Evolutionary conservation across 2,113 vertebrate species (phyloP), one percentile per base, ranked within the genome.

Genomic region (Thalassarche chlororhynchos): DNA sequence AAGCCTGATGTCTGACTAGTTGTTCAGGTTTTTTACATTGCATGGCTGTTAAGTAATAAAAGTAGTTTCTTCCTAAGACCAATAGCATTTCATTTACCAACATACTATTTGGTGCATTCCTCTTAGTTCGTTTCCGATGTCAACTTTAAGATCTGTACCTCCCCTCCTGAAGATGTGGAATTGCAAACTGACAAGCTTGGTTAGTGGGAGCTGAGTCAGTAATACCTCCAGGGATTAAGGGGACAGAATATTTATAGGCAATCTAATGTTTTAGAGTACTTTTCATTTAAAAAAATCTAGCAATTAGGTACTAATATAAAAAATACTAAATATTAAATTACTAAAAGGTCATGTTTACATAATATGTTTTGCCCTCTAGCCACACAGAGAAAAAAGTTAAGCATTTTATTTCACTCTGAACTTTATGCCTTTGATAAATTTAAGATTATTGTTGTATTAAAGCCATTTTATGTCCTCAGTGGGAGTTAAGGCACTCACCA

Each of bases 361-460:
- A 77, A 52, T 58, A 75, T 82, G 23, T 82, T 97, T 95, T 92
- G 40, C 46, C 72, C 57, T 72, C 25, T 68, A 86, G 69, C 32
- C 62, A 75, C 32, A n/a, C 10, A 62, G 68, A 77, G 34, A 79
- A 90, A 52, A 57, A 82, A 62, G 47, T 44, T 52, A 83, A 72
- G 29, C 36, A 46, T 80, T 87, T 83, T 26, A 76, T 96, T 97
- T 96, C 8, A 31, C 17, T 94, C 55, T 90, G 51, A 91, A 95
- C 46, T 81, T 96, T 51, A 69, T 83, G 87, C 58, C 47, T 97
- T 81, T 91, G 75, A 90, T 81, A 88, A 93, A 84, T 89, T 78
- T 64, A 84, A 68, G 71, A 64, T 68, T 86, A 74, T 62, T 81
- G 51, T 82, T 90, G 38, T 66, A 90, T 95, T 88, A 84, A 86